Evolutionary conservation across 2,888 invertebrate genomes (phyloP), one percentile per base, ranked within the genome.

Genomic region (Adineta ricciae): DNA sequence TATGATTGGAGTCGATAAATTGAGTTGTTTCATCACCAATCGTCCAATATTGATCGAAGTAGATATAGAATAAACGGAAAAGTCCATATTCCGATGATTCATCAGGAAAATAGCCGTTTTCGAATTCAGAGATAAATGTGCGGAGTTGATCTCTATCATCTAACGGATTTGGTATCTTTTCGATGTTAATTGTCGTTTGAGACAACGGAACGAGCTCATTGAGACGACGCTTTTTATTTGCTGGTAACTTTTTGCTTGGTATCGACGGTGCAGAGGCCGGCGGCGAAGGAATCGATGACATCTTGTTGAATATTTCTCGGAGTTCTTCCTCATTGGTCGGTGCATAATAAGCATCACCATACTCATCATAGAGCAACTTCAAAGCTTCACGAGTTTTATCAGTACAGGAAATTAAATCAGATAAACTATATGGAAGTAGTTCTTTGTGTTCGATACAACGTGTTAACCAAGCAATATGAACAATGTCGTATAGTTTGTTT

Each of bases 341-440:
- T 83, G 93, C 91, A 0, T 91, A 92, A 89, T 93, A 96, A 87
- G 93, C 94, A 89, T 97, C 96, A 0, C 94, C 95, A 89, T 92
- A 94, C 82, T 91, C 88, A 89, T 97, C 96, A 88, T 93, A 95
- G 27, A 92, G 90, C 73, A 91, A 88, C 5, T 92, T 90, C 84
- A 95, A 91, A 72, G 91, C 89, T 21, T 91, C 88, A 83, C 91
- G 90, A 0, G 94, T 93, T 8, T 91, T 89, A 0, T 92, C 92
- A 11, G 92, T 91, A 72, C 50, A 83, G 7, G 93, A 92, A 24
- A 94, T 90, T 89, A 95, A 92, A 89, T 96, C 94, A 84, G 92
- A 91, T 0, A 95, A 94, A 87, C 87, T 90, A 91, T 90, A 91
- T 64, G 88, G 87, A 32, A 89, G 85, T 54, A 89, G 87, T n/a